Conservation (phyloP, 2,113 vertebrate genomes). For the Nycticryphes semicollaris region DNA sequence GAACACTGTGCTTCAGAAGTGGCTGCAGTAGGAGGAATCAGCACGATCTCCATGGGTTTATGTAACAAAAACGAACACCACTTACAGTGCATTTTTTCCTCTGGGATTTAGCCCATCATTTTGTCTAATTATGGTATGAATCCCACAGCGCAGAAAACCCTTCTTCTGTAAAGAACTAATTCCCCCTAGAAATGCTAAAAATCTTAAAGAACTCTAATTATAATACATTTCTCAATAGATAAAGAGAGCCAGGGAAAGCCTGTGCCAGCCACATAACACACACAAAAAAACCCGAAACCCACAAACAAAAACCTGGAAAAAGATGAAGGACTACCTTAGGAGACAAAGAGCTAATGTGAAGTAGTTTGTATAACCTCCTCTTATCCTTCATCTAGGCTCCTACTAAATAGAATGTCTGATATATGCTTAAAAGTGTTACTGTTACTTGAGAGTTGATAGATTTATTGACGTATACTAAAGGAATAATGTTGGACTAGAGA, state of each 20-base stretch:
- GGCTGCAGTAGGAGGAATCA: slow-evolving; percentile 8
- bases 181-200: slow-evolving; percentile 55
- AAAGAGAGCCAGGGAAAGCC: not conserved
- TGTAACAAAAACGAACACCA: slow-evolving; percentile 66
- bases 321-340: not conserved
- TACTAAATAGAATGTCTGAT: not conserved
- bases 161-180: slow-evolving; percentile 51
- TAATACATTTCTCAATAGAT: slow-evolving; percentile 55
- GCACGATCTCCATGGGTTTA: slow-evolving; percentile 39
- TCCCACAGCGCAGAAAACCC: slow-evolving; percentile 50
- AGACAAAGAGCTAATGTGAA: not conserved
- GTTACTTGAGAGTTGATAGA: not conserved
- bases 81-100: slow-evolving; percentile 56
- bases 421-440: not conserved
- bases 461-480: not conserved
- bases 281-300: not conserved
- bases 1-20: slow-evolving; percentile 21
- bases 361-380: not conserved
- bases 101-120: slow-evolving; percentile 53
- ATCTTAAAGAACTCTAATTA: slow-evolving; percentile 44
- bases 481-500: not conserved
- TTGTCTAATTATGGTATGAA: slow-evolving; percentile 71
- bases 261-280: not conserved
- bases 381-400: not conserved
- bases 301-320: not conserved